Percentiles rank a stretch among this genome's conserved stretches.
Evolutionary conservation across 2,888 invertebrate species (phyloP).

Genomic region (Anodontia alba): DNA sequence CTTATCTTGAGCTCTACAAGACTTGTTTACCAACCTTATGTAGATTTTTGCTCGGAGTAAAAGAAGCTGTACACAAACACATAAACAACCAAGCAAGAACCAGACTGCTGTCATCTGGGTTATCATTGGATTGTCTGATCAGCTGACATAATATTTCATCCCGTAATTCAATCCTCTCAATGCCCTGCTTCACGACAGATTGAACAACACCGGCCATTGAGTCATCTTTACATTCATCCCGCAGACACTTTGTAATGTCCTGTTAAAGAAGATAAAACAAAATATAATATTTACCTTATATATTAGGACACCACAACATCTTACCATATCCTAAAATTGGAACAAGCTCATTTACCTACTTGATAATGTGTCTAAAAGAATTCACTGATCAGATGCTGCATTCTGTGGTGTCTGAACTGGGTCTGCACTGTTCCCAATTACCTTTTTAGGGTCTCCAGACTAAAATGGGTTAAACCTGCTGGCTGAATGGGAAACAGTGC

Average conservation of each 20-base stretch:
- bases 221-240: conserved; percentile 93
- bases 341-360: too few relatives aligned
- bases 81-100: conserved; percentile 95
- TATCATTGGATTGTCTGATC: conserved; percentile 89
- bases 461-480: too few relatives aligned
- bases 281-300: too few relatives aligned
- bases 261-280: conserved; percentile 85
- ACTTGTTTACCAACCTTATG: conserved; percentile 89
- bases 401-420: too few relatives aligned
- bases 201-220: conserved; percentile 70
- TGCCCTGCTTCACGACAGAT: conserved; percentile 87
- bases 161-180: conserved; percentile 95
- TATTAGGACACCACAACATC: background rate
- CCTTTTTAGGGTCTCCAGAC: too few relatives aligned
- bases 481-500: too few relatives aligned
- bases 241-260: conserved; percentile 95
- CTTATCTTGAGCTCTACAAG: too few relatives aligned
- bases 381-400: too few relatives aligned
- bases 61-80: conserved; percentile 95
- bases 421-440: too few relatives aligned
- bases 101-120: conserved; percentile 93
- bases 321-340: too few relatives aligned
- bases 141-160: conserved; percentile 92
- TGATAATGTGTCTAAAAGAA: too few relatives aligned
- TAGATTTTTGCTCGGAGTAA: conserved; percentile 94